These are phyloP conservation scores for Pteronura brasiliensis DNA, from an alignment of 2,113 vertebrate species.

Conservation along the genomic window DNA sequence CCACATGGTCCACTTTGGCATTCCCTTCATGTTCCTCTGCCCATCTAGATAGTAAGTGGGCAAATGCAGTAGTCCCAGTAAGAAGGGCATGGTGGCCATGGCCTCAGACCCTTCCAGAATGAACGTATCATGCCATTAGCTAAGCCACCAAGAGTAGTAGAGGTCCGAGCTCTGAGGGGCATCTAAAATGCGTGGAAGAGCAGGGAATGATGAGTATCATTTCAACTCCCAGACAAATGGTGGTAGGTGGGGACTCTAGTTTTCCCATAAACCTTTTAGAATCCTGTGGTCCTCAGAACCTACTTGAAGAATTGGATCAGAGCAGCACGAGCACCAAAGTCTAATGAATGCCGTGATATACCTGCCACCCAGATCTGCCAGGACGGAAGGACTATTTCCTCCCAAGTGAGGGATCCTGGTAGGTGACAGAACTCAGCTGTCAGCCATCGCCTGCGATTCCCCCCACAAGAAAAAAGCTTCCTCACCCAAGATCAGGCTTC, in stretches of 20 bases:
- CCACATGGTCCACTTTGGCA: neutral
- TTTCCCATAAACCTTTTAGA: neutral
- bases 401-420: neutral
- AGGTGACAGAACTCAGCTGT: neutral
- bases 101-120: neutral
- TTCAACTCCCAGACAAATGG: neutral
- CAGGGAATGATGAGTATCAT: neutral
- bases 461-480: neutral
- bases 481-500: neutral
- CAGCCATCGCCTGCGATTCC: neutral
- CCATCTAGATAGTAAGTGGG: neutral
- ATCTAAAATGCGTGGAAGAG: neutral
- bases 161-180: neutral
- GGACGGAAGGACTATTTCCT: neutral
- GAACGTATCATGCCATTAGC: neutral
- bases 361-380: neutral
- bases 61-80: neutral
- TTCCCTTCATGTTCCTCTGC: neutral
- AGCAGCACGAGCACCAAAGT: neutral
- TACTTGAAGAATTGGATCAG: neutral
- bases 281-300: neutral
- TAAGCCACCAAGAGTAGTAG: neutral
- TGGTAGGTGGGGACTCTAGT: neutral
- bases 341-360: neutral
- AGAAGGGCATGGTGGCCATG: neutral